Evolutionary conservation across 2,888 invertebrate species (phyloP).

Genomic region (Maniola hyperantus): DNA sequence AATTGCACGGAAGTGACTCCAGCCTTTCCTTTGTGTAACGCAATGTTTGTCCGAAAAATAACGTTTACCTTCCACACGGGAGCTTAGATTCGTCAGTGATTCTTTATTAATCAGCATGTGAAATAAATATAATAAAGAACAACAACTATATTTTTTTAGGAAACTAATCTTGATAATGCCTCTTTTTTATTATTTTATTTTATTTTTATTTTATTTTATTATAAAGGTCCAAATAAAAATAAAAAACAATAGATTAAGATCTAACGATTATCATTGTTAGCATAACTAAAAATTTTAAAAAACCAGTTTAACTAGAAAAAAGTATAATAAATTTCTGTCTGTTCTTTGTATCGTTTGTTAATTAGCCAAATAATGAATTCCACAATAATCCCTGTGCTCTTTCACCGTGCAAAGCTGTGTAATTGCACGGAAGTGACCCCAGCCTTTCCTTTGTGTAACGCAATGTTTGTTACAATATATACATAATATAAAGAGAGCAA

Average conservation of each 20-base stretch:
- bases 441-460: constrained; percentile 15
- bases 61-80: constrained; percentile 7
- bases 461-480: constrained; percentile 22
- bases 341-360: neutral
- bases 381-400: constrained; percentile 1
- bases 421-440: constrained; percentile 19
- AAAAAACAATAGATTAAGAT: too few species aligned
- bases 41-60: constrained; percentile 18
- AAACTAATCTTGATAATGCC: too few species aligned
- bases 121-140: neutral
- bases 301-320: too few species aligned
- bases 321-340: too few species aligned
- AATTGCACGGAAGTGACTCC: constrained; percentile 19
- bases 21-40: constrained; percentile 15
- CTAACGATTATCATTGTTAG: too few species aligned
- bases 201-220: too few species aligned
- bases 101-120: constrained; percentile 5
- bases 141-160: too few species aligned
- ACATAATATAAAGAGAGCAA: too few species aligned
- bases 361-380: neutral
- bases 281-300: too few species aligned
- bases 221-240: too few species aligned
- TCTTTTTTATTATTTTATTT: too few species aligned
- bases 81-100: constrained; percentile 8
- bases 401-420: constrained; percentile 7